Evolutionary conservation across 2,888 invertebrate species (phyloP).

Genomic region (Meghimatium bilineatum): DNA sequence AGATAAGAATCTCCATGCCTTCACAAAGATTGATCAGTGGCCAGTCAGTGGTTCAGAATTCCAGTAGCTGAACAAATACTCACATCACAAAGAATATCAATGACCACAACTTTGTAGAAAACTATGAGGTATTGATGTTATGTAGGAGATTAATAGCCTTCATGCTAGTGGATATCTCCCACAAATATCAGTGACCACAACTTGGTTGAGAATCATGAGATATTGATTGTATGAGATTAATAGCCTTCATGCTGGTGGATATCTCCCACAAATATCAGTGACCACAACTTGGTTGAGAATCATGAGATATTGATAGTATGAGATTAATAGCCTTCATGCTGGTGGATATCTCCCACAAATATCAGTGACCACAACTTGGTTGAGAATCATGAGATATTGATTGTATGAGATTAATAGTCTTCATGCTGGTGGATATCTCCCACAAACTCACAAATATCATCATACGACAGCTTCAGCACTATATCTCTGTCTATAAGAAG

Average conservation of each 20-base stretch:
- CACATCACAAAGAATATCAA: too few species aligned
- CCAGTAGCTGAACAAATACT: too few species aligned
- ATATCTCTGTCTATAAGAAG: slow-evolving; percentile 74
- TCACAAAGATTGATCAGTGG: not conserved
- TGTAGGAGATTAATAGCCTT: slow-evolving; percentile 63
- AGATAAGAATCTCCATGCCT: not conserved
- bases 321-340: slow-evolving; percentile 65
- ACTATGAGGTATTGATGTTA: too few species aligned
- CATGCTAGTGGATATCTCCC: slow-evolving; percentile 72
- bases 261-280: slow-evolving; percentile 43
- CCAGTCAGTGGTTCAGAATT: not conserved
- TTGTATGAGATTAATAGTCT: slow-evolving; percentile 58
- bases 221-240: slow-evolving; percentile 2
- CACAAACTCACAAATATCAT: slow-evolving; percentile 78
- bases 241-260: slow-evolving; percentile 70
- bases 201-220: not conserved
- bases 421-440: slow-evolving; percentile 73
- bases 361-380: not conserved
- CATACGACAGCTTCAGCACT: slow-evolving; percentile 75
- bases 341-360: slow-evolving; percentile 75
- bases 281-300: not conserved
- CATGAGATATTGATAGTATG: too few species aligned
- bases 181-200: slow-evolving; percentile 54
- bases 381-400: not conserved
- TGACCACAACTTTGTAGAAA: not conserved